Conservation (phyloP, 2,797 vertebrate species). For the Pangasius krempfi region DNA sequence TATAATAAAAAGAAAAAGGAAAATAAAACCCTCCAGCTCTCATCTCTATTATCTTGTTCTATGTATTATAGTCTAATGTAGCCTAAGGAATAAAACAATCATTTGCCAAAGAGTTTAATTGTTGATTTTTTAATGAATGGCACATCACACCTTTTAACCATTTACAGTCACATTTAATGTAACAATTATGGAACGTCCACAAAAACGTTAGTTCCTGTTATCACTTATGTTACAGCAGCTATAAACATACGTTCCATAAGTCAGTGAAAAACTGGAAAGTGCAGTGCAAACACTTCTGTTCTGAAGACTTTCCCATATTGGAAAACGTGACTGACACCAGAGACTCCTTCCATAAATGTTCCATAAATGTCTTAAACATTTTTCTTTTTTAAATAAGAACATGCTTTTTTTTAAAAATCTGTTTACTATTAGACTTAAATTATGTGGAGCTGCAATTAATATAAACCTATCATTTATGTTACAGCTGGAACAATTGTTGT, state of each 20-base stretch:
- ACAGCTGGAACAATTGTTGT: background rate
- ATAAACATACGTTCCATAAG: background rate
- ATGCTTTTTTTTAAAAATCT: background rate
- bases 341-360: background rate
- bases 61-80: background rate
- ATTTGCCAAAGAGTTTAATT: background rate
- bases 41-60: background rate
- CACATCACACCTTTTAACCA: background rate
- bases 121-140: background rate
- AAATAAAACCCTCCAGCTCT: background rate
- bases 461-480: background rate
- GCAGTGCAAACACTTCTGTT: background rate
- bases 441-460: background rate
- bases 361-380: background rate
- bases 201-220: background rate
- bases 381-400: background rate
- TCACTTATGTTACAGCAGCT: background rate
- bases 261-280: background rate
- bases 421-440: background rate
- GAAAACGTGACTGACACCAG: background rate
- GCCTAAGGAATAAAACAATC: background rate
- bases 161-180: background rate
- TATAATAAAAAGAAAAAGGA: background rate
- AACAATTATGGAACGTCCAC: background rate
- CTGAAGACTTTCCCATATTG: background rate